Evolutionary conservation across 2,113 vertebrate genomes (phyloP).

Genomic region (Lasiurus borealis): DNA sequence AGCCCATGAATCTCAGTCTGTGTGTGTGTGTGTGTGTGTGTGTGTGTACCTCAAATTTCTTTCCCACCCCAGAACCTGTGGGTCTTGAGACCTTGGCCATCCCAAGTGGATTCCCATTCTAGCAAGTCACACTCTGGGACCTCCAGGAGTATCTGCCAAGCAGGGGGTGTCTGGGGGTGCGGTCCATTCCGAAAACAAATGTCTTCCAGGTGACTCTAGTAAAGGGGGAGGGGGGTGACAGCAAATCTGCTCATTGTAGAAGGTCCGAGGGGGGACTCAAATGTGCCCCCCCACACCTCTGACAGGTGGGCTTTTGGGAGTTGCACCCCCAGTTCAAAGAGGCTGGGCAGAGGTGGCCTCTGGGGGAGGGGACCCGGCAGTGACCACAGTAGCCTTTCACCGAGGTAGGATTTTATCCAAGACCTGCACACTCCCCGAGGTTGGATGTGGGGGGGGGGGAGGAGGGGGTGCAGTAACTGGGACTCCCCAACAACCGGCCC

Average conservation of each 20-base stretch:
- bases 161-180: neutral
- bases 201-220: neutral
- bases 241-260: too few species aligned
- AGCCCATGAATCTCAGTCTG: neutral
- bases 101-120: neutral
- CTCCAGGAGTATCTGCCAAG: neutral
- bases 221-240: neutral
- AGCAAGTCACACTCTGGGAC: neutral
- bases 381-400: neutral
- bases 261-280: neutral
- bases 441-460: accelerated
- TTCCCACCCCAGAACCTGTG: neutral
- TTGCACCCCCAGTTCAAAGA: accelerated
- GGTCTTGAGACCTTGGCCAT: neutral
- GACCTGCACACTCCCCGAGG: neutral
- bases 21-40: neutral
- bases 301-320: neutral
- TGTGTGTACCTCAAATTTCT: neutral
- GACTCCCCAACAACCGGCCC: neutral
- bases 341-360: accelerated
- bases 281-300: accelerated
- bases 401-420: neutral
- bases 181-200: neutral
- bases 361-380: neutral
- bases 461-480: accelerated